Conservation (phyloP, 2,113 vertebrate species). For the Pelobates fuscus region DNA sequence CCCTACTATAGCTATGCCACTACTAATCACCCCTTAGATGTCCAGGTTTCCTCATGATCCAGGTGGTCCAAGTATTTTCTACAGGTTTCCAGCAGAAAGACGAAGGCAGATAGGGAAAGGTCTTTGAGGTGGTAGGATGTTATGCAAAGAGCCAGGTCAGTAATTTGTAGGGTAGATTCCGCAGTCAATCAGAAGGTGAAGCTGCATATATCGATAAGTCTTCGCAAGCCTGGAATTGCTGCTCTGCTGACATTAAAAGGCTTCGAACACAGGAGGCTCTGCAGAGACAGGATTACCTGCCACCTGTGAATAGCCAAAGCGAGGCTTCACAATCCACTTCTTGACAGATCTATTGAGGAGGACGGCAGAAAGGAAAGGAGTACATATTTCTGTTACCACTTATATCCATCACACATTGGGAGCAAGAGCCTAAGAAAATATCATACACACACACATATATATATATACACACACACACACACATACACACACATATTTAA, state of each 20-base stretch:
- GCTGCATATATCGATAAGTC: background rate
- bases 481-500: too few species aligned
- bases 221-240: too few species aligned
- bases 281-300: background rate
- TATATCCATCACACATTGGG: background rate
- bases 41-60: conserved; percentile 88
- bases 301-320: background rate
- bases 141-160: too few species aligned
- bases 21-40: conserved; percentile 81
- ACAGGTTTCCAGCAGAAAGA: background rate
- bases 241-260: too few species aligned
- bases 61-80: conserved; percentile 51
- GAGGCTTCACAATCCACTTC: conserved; percentile 1
- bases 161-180: background rate
- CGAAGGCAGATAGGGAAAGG: background rate
- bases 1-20: too few species aligned
- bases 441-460: too few species aligned
- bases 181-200: background rate
- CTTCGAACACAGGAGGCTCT: too few species aligned
- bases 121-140: too few species aligned
- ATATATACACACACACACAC: too few species aligned
- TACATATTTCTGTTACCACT: background rate
- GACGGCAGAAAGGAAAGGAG: background rate
- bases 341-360: background rate
- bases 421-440: too few species aligned